A percentile compares a stretch with the other conserved stretches of the same genome.
Evolutionary conservation across 2,797 vertebrate genomes (phyloP).

Genomic region (Pithecia hirsuta): DNA sequence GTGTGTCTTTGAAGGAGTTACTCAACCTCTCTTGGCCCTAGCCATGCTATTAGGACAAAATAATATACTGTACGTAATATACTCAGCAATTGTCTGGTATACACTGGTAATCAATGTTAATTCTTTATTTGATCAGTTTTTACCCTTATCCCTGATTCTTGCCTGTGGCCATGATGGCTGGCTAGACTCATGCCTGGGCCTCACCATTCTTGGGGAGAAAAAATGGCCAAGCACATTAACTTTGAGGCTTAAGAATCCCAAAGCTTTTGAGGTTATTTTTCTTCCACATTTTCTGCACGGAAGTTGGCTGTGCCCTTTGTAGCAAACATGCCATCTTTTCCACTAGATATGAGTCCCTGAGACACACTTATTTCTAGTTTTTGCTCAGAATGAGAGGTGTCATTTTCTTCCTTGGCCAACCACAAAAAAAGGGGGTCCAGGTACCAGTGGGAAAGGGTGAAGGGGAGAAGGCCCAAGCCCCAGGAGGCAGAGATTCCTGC

Average conservation of each 20-base stretch:
- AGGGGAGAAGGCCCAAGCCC: not conserved
- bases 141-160: not conserved
- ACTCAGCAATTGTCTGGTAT: not conserved
- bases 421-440: not conserved
- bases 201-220: not conserved
- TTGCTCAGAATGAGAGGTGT: not conserved
- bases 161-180: not conserved
- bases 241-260: not conserved
- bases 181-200: not conserved
- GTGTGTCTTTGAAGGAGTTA: not conserved
- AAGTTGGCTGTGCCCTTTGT: not conserved
- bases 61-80: not conserved
- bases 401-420: not conserved
- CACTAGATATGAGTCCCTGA: not conserved
- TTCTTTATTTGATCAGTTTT: not conserved
- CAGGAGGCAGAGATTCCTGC: not conserved
- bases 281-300: not conserved
- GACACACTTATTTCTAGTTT: not conserved
- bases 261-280: not conserved
- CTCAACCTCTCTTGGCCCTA: not conserved
- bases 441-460: not conserved
- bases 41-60: not conserved
- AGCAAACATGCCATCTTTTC: not conserved
- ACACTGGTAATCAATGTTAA: fast-evolving
- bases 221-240: not conserved